phyloP scores from a whole-genome alignment of 2,113 vertebrate genomes.

The Gymnogyps californianus region DNA sequence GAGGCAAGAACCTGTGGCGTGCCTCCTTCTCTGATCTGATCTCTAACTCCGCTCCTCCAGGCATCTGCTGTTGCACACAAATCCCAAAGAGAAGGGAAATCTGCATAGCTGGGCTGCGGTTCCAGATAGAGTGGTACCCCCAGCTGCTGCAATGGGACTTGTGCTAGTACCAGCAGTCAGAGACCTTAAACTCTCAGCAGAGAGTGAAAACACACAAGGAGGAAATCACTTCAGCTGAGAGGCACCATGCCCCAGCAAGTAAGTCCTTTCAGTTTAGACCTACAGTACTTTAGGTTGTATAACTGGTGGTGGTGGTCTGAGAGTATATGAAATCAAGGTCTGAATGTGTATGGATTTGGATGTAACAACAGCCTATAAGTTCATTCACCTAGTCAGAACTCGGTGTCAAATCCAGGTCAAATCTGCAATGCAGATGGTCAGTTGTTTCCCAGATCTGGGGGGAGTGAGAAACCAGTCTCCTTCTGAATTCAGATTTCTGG shows the following conservation, averaged over 20 bases:
- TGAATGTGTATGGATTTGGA: neutral
- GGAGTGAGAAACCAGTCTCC: neutral
- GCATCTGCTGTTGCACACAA: neutral
- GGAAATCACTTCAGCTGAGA: neutral
- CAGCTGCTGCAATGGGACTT: neutral
- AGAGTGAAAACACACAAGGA: neutral
- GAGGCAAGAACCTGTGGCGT: neutral
- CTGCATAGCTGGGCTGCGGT: rapidly evolving
- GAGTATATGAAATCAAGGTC: neutral
- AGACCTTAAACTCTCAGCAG: neutral
- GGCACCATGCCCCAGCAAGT: neutral
- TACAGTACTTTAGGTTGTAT: neutral
- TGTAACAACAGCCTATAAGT: neutral
- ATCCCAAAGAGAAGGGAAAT: neutral
- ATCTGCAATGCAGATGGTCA: neutral
- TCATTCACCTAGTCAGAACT: neutral
- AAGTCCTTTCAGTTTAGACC: neutral
- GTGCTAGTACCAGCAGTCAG: neutral
- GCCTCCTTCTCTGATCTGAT: neutral
- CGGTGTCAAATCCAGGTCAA: neutral
- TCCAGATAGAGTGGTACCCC: neutral
- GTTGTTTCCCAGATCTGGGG: neutral
- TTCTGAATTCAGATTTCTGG: neutral
- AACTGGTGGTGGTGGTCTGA: neutral
- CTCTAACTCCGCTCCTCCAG: neutral